Conservation (phyloP, 2,888 invertebrate genomes). For the Polia nebulosa region DNA sequence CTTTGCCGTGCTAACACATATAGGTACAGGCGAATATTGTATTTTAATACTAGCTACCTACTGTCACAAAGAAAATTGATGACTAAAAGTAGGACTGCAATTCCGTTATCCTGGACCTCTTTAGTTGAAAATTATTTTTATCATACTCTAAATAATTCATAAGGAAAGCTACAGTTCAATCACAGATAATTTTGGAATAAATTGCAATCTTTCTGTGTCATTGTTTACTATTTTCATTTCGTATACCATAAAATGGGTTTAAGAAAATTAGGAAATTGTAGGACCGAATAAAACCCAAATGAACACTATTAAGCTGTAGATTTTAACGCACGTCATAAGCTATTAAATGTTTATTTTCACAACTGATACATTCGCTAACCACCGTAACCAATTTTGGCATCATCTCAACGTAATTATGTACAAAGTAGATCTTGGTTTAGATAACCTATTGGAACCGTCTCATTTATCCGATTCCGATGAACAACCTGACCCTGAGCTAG, state of each 20-base stretch:
- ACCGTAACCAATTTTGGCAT: slow-evolving; percentile 69
- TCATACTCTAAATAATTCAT: slow-evolving; percentile 18
- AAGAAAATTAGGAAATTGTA: slow-evolving; percentile 17
- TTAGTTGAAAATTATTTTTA: neutral
- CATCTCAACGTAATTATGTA: slow-evolving; percentile 63
- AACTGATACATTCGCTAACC: slow-evolving; percentile 63
- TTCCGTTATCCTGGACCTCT: slow-evolving; percentile 3
- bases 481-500: slow-evolving; percentile 92
- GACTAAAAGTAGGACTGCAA: slow-evolving; percentile 17
- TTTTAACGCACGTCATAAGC: slow-evolving; percentile 55
- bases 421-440: slow-evolving; percentile 67
- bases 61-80: neutral
- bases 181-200: slow-evolving; percentile 43
- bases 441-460: slow-evolving; percentile 70
- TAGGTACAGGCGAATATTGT: neutral
- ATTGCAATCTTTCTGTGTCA: slow-evolving; percentile 58
- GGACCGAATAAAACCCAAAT: slow-evolving; percentile 50
- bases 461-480: slow-evolving; percentile 91
- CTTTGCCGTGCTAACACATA: slow-evolving; percentile 13
- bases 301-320: slow-evolving; percentile 47
- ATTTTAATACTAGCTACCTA: neutral
- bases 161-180: slow-evolving; percentile 29
- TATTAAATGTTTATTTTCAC: slow-evolving; percentile 64
- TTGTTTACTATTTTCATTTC: slow-evolving; percentile 23
- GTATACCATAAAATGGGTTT: slow-evolving; percentile 2